These are phyloP conservation scores for Halyomorpha halys DNA, from an alignment of 1,140 invertebrate species.

Conservation along the genomic window DNA sequence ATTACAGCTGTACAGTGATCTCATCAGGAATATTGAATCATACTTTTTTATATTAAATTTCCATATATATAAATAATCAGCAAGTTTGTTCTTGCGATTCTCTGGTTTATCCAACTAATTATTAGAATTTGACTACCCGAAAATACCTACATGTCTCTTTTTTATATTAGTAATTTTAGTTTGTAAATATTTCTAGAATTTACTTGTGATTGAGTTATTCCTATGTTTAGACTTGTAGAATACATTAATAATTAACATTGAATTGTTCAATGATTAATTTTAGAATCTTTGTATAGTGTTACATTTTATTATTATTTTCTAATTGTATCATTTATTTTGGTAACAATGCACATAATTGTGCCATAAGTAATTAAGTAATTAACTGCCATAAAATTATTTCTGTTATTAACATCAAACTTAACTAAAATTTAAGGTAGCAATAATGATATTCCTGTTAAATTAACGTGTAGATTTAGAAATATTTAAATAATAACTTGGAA, in stretches of 20 bases:
- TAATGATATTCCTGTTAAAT: conserved; percentile 7
- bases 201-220: too few relatives aligned
- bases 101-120: too few relatives aligned
- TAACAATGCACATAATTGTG: not conserved
- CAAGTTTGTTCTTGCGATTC: not conserved
- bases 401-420: not conserved
- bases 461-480: not conserved
- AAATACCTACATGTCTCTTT: too few relatives aligned
- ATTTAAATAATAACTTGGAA: not conserved
- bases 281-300: not conserved
- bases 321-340: not conserved
- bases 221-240: not conserved
- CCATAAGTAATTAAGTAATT: not conserved
- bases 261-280: not conserved
- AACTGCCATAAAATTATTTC: not conserved
- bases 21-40: not conserved
- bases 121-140: too few relatives aligned
- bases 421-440: not conserved
- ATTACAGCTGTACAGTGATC: too few relatives aligned
- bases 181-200: too few relatives aligned
- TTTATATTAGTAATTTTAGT: too few relatives aligned
- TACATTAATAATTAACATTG: not conserved
- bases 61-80: not conserved
- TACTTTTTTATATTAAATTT: not conserved
- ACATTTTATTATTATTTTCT: not conserved